Conservation (phyloP, 2,888 invertebrate species). For the Blastobasis lacticolella region DNA sequence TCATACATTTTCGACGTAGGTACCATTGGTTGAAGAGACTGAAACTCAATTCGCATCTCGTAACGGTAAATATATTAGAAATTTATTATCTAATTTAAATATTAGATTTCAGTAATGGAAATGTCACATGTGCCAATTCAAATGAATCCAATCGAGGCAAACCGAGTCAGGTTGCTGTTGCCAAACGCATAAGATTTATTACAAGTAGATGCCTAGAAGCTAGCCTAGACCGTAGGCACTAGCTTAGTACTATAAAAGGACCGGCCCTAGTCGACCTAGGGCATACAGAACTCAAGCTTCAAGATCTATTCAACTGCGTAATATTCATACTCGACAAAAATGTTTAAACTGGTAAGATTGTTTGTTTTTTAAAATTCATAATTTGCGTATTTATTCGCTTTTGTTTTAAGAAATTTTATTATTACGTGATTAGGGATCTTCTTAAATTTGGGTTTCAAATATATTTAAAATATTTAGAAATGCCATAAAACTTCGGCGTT, state of each 20-base stretch:
- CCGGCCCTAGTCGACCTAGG: slow-evolving; percentile 33
- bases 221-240: slow-evolving; percentile 37
- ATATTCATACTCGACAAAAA: slow-evolving; percentile 21
- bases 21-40: no score
- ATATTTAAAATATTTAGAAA: no score
- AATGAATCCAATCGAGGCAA: background rate
- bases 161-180: slow-evolving; percentile 36
- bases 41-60: no score
- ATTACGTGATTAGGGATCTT: no score
- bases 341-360: slow-evolving; percentile 50
- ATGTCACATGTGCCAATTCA: no score
- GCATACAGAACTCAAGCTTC: slow-evolving; percentile 30
- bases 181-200: slow-evolving; percentile 53
- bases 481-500: no score
- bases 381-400: background rate
- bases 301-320: slow-evolving; percentile 19
- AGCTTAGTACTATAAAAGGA: slow-evolving; percentile 54
- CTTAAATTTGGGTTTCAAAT: no score
- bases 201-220: slow-evolving; percentile 25
- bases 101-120: no score
- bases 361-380: background rate
- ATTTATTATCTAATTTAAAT: no score
- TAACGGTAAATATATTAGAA: no score
- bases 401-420: no score
- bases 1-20: no score